Base-by-base conservation (phyloP, 2,888 invertebrate genomes). In the Malthinus seriepunctatus region DNA sequence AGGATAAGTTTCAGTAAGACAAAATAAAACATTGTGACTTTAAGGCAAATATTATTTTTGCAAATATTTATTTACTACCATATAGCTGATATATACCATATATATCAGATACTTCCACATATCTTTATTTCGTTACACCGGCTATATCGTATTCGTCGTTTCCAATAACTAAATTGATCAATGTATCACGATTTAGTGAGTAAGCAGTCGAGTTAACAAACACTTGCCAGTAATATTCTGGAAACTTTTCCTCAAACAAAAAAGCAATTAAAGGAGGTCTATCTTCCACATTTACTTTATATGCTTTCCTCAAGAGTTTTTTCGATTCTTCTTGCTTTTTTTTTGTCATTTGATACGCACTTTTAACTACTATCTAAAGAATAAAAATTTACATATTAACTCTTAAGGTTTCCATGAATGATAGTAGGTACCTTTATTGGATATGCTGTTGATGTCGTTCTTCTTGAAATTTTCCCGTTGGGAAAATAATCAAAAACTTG, bases 171-270 rank as follows among this genome's bases (percentile, higher is more conserved):
- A 51, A 9, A 1, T 31, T 32, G 33, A 38, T 42, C 32, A 42
- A 32, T 3, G 39, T 32, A 6, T 44, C 34, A n/a, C n/a, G 8
- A 0, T 51, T 23, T 32, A n/a, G 8, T 1, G 42, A 15, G 10
- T 51, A 51, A 34, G 32, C 32, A 1, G 14, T 33, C 10, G 51
- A 33, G 32, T 51, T 44, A 32, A 51, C 32, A 14, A 38, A 51
- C 11, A 51, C 11, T 5, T 32, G 11, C 51, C 51, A 51, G 8
- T 8, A 12, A 15, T 51, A 34, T 9, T 14, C 0, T 1, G 51
- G 51, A n/a, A 11, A 51, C 12, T 39, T 39, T 32, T 51, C 15
- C 12, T 44, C 32, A 12, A 51, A 51, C n/a, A 39, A 15, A 42
- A 12, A 1, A 6, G 9, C 10, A 9, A 51, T 42, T 9, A 42